Base-by-base conservation (phyloP, 2,888 invertebrate species). In the Dynastes hyllus region DNA sequence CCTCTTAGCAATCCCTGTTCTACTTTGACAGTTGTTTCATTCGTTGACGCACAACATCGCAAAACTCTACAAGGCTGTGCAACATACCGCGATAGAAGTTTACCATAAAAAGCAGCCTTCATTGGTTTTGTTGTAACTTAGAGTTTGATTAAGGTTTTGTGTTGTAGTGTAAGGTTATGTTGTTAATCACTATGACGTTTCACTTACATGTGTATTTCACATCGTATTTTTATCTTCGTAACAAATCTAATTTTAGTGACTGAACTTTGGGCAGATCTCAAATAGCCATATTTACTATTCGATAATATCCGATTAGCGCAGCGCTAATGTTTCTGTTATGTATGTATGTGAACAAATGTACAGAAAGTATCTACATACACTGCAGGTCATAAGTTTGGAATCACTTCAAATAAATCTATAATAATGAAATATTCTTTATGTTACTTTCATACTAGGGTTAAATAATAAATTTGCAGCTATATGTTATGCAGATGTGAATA, bases 21-120 rank as follows among this genome's bases (percentile, higher is more conserved):
- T 32, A 22, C 51, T 53, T 70, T 29, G 13, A 70, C 53, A 53
- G 53, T 70, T n/a, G 32, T n/a, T 1, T 70, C 70, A 6, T 6
- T 11, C 32, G 22, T 53, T 29, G 67, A 16, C 6, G 65, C 11
- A n/a, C 65, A 29, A 29, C 2, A 9, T 65, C 65, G 65, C 32
- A 29, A 65, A 32, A 32, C 29, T 65, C 8, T 13, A 11, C 11
- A n/a, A 32, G 22, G 22, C 1, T n/a, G 16, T n/a, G 55, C 55
- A 16, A 6, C 22, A 2, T 2, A 8, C 8, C 22, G 55, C n/a
- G n/a, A 11, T 55, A 55, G 16, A n/a, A n/a, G 55, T 55, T 55
- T 55, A 55, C 6, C 2, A 16, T 16, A 55, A 55, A 16, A 1
- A 55, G n/a, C 22, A 16, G 4, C 13, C 16, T 45, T 22, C 55